These are phyloP conservation scores for Microcebus ravelobensis DNA, from an alignment of 2,113 vertebrate genomes.

Conservation along the genomic window DNA sequence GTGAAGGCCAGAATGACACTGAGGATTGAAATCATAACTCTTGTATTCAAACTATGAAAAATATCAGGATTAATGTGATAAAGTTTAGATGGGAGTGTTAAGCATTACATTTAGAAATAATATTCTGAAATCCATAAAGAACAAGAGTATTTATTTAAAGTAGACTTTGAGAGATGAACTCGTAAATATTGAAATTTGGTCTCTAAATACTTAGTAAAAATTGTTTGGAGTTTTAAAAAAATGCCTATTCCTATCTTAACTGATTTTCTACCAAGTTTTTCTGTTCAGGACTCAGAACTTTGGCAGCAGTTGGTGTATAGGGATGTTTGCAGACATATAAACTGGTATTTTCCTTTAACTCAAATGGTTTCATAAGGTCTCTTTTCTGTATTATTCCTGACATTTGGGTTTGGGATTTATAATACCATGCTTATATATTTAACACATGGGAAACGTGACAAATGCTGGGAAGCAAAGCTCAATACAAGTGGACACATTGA, in stretches of 20 bases:
- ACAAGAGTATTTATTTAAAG: conserved; percentile 62
- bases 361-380: background rate
- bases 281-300: background rate
- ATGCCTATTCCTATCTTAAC: background rate
- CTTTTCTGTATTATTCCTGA: background rate
- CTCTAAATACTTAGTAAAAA: conserved; percentile 33
- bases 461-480: background rate
- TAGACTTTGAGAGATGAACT: conserved; percentile 62
- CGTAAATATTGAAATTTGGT: conserved; percentile 50
- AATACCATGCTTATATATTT: background rate
- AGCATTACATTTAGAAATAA: conserved; percentile 60
- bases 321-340: background rate
- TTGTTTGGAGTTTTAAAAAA: background rate
- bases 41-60: conserved; percentile 65
- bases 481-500: background rate
- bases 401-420: background rate
- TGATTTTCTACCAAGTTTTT: conserved; percentile 28
- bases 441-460: background rate
- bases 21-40: conserved; percentile 77
- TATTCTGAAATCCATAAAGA: conserved; percentile 43
- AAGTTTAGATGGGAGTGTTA: conserved; percentile 57
- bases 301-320: background rate
- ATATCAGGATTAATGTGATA: conserved; percentile 69
- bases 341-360: background rate
- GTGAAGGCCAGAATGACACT: conserved; percentile 52